Evolutionary conservation across 2,113 vertebrate species (phyloP), one percentile per base, ranked within the genome.

Genomic region (Gallinago undulata): DNA sequence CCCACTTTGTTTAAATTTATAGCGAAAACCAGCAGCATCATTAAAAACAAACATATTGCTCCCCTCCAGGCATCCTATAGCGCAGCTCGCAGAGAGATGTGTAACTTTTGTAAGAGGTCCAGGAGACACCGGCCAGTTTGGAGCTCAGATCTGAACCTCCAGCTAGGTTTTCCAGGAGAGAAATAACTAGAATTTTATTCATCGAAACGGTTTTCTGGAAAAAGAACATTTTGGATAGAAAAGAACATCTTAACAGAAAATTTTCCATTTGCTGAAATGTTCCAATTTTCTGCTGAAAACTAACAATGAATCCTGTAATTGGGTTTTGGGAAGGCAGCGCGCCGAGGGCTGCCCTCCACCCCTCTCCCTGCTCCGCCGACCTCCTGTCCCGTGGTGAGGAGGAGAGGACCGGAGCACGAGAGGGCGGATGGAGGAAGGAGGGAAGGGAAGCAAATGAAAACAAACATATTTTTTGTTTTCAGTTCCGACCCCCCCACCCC

Each of bases 21-120:
- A 95, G 91, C 45, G 27, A 97, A 97, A 94, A 89, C 91, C 88
- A 96, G 95, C 87, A 84, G 45, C 87, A 96, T 84, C 84, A 96
- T 97, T 93, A 97, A 97, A 97, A 89, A 95, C 83, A 96, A 97
- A 96, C 73, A 91, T 59, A 84, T 60, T 97, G 92, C 89, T 97
- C 41, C 79, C 63, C 89, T 87, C 84, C 77, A 94, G 96, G 94
- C 55, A 92, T 63, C 85, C 86, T 95, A 94, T 94, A 96, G 86
- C 2, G n/a, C 84, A 74, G 93, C 93, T 82, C 81, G 13, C 84
- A 72, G 77, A 84, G 76, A 81, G 84, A 94, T 66, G 89, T 89
- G 77, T 59, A 87, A 96, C 81, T 92, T 55, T 50, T 96, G 84
- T 85, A 68, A 87, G 87, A 87, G 74, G 33, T 93, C 94, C 96